Evolutionary conservation across 2,113 vertebrate species (phyloP), one percentile per base, ranked within the genome.

Genomic region (Syngnathoides biaculeatus): DNA sequence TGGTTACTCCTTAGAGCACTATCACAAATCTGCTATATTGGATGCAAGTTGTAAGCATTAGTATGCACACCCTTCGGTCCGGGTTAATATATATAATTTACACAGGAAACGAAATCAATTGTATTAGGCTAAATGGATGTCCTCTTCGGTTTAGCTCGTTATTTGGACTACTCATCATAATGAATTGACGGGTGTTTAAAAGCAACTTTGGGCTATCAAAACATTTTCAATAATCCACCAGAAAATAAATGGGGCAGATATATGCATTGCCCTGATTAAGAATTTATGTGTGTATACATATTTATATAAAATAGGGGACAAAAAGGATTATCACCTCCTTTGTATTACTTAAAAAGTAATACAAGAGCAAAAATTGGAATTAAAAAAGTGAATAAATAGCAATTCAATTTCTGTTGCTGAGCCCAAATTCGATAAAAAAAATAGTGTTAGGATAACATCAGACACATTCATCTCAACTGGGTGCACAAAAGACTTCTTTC

Each of bases 1-100:
- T 65, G 38, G 48, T 66, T 74, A n/a, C 63, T 62, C 64, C 4
- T 17, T 53, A 56, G n/a, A 64, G 39, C 69, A 64, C 12, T 6
- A 58, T 59, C 26, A 12, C 24, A 40, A 39, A 39, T 50, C 53
- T 8, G 40, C 30, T 59, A 13, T 24, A 8, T 50, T 24, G 17
- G n/a, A 24, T 24, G n/a, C n/a, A 53, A 24, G 22, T 53, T 53
- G n/a, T 1, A 50, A 4, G 9, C 42, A 12, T 13, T 43, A 43
- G 42, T 45, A 17, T 47, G 45, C 45, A 47, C 43, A 15, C 45
- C 45, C 45, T 17, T 47, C 45, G 45, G 45, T 52, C 20, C 48
- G 48, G 2, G n/a, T 22, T 52, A 52, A 52, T 52, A 22, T 50
- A 50, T 3, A 19, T 50, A 20, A 50, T 17, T 17, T 47, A 2